Evolutionary conservation across 1,140 invertebrate species (phyloP), one percentile per base, ranked within the genome.

Genomic region (Bursaphelenchus mucronatus): DNA sequence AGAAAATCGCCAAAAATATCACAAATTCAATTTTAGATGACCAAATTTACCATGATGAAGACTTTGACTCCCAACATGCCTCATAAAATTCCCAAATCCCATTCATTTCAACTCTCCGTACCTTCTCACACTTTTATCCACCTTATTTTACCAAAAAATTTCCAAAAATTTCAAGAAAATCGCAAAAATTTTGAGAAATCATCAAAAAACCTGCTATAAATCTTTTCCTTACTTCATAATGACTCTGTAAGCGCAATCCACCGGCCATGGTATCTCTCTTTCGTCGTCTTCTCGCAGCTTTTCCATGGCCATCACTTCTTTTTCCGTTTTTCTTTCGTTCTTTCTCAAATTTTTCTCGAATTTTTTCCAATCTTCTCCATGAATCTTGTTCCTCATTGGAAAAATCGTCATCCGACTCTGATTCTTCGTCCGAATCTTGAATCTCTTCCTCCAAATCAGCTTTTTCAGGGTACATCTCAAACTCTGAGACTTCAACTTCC

Each of bases 281-380:
- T 59, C 45, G 10, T 59, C 57, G 39, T 43, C 57, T n/a, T n/a
- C n/a, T 39, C 10, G 3, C 3, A 59, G 0, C 57, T 59, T 11
- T 8, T 50, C 40, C 10, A 11, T 17, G 11, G 15, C 11, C 15
- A n/a, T 50, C 44, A 59, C 41, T 44, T 13, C 44, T 4, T 39
- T 41, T 15, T 59, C 57, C 11, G 19, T 45, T 30, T 59, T 39
- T 13, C 10, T 11, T n/a, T 15, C 47, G 13, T 44, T 44, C 17
- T 44, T 59, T 59, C 7, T 59, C 57, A 50, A 59, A 59, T 7
- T 59, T 59, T 11, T 59, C 57, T 30, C 57, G 57, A n/a, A 59
- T n/a, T 59, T 59, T 59, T 15, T 59, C 57, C 40, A 59, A 50
- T 4, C 57, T 13, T 15, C 45, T 11, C 57, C 57, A 59, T 59